These are phyloP conservation scores for Dolomedes plantarius DNA, from an alignment of 2,888 invertebrate genomes.

Conservation along the genomic window DNA sequence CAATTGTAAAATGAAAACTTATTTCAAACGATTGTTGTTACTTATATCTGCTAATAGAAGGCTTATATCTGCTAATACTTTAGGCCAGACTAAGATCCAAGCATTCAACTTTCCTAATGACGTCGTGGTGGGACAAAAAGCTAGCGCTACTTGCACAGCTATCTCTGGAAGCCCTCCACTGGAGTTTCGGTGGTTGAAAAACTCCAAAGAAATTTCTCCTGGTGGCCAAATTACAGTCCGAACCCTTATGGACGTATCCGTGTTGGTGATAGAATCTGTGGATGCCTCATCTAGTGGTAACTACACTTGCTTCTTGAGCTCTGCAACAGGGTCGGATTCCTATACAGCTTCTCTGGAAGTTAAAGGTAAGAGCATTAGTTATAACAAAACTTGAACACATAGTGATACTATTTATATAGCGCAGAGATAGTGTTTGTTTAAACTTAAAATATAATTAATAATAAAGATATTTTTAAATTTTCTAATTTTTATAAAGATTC, in stretches of 20 bases:
- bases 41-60: too few species aligned
- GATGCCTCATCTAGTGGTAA: slow-evolving; percentile 30
- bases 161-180: slow-evolving; percentile 45
- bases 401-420: too few species aligned
- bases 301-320: slow-evolving; percentile 46
- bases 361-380: slow-evolving; percentile 47
- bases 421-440: too few species aligned
- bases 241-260: slow-evolving; percentile 41
- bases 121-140: slow-evolving; percentile 62
- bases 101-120: slow-evolving; percentile 50
- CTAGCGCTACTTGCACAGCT: slow-evolving; percentile 45
- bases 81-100: slow-evolving; percentile 44
- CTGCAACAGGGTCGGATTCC: slow-evolving; percentile 24
- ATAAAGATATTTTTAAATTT: too few species aligned
- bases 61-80: too few species aligned
- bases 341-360: slow-evolving; percentile 43
- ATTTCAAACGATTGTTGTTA: not conserved
- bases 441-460: too few species aligned
- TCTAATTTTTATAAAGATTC: too few species aligned
- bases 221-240: slow-evolving; percentile 20
- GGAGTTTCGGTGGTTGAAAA: slow-evolving; percentile 52
- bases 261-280: slow-evolving; percentile 48
- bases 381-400: too few species aligned
- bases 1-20: not conserved
- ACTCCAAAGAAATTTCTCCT: slow-evolving; percentile 43